A percentile compares a stretch with the other conserved stretches of the same genome.
phyloP scores from a whole-genome alignment of 1,140 invertebrate genomes.

The Charaxes varanes region DNA sequence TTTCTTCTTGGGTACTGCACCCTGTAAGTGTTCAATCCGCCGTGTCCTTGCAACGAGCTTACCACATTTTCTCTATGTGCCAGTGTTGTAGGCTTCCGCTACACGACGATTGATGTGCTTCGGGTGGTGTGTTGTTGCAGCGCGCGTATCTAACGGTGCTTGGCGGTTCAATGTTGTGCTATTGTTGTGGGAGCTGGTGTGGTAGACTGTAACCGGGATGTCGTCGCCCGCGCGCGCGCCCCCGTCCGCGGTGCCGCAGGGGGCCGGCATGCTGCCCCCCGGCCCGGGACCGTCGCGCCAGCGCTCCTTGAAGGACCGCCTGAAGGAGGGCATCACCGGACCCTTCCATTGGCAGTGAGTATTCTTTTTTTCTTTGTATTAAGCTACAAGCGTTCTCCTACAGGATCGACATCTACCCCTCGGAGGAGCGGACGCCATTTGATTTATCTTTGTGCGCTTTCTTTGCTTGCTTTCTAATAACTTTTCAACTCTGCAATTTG shows the following conservation, averaged over 20 bases:
- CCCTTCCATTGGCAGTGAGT: conserved; percentile 87
- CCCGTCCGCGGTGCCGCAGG: conserved; percentile 47
- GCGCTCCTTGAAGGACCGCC: conserved; percentile 81
- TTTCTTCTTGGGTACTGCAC: too few species aligned
- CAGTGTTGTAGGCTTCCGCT: too few species aligned
- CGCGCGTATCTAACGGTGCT: conserved; percentile 56
- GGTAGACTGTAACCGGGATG: conserved; percentile 40
- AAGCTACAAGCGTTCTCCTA: conserved; percentile 11
- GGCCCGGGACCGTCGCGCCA: conserved; percentile 78
- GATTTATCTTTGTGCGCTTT: conserved; percentile 4
- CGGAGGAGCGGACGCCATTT: conserved; percentile 1
- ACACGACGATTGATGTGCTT: conserved; percentile 25
- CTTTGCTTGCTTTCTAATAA: conserved; percentile 10
- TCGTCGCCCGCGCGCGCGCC: conserved; percentile 63
- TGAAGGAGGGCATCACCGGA: conserved; percentile 83
- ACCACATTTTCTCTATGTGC: too few species aligned
- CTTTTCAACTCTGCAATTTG: too few species aligned
- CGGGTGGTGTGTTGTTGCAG: conserved; percentile 53
- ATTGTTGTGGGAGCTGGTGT: conserved; percentile 38
- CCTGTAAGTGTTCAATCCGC: too few species aligned
- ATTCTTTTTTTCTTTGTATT: conserved; percentile 29
- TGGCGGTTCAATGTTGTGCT: conserved; percentile 49
- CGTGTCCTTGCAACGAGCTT: too few species aligned
- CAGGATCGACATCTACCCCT: conserved; percentile 11
- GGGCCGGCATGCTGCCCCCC: conserved; percentile 56